Conservation (phyloP, 1,140 invertebrate species). For the Lasaia peninsularis region DNA sequence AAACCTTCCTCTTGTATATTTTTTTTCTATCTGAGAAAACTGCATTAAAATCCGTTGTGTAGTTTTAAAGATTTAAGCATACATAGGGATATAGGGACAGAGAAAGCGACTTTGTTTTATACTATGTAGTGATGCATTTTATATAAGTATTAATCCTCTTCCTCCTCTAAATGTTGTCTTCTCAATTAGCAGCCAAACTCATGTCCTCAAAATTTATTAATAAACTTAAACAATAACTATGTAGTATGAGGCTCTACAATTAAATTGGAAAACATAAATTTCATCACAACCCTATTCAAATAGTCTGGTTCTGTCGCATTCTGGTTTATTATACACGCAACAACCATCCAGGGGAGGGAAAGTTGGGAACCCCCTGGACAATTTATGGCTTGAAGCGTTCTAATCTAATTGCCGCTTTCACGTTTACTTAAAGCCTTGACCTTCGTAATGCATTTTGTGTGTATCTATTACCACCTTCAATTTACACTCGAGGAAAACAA, state of each 20-base stretch:
- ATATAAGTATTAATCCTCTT: no score
- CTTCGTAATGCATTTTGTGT: slow-evolving; percentile 69
- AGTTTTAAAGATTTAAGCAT: no score
- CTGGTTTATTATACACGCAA: slow-evolving; percentile 15
- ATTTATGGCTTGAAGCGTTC: slow-evolving; percentile 53
- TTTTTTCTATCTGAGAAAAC: no score
- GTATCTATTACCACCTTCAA: slow-evolving; percentile 44
- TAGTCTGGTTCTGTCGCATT: slow-evolving; percentile 8
- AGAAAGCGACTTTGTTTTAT: no score
- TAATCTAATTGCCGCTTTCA: slow-evolving; percentile 70
- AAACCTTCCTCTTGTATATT: no score
- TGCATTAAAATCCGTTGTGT: no score
- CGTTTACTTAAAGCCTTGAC: slow-evolving; percentile 61
- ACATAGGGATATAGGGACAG: no score
- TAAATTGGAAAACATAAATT: slow-evolving; percentile 18
- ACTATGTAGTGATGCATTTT: no score
- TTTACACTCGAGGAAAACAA: not conserved
- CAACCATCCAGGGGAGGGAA: slow-evolving; percentile 25
- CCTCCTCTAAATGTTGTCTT: no score
- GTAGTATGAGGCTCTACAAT: slow-evolving; percentile 2
- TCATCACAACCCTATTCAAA: slow-evolving; percentile 16
- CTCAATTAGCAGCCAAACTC: not conserved
- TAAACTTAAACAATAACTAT: slow-evolving; percentile 1
- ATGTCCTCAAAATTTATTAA: not conserved
- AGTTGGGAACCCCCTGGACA: slow-evolving; percentile 54